Base-by-base conservation (phyloP, 2,888 invertebrate species). In the Dryomyza anilis region DNA sequence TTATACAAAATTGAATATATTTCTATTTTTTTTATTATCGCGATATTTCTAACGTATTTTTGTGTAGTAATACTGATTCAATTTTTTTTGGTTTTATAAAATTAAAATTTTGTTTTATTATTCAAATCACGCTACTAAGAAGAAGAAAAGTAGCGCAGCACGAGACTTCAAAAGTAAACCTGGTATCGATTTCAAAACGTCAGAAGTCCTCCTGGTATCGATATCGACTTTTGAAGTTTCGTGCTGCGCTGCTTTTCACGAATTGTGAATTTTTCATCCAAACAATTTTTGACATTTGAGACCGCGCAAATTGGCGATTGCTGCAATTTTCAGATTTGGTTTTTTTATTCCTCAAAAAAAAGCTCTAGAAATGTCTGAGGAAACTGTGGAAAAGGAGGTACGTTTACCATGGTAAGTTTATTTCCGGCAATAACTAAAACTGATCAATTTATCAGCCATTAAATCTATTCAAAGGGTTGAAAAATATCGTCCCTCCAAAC, bases 401-500 rank as follows among this genome's bases (percentile, higher is more conserved):
- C 75, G 78, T 3, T 72, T 79, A 73, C 79, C 79, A 59, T 79
- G 76, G 76, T 76, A 71, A 70, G 59, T 66, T 23, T 23, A 25
- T 21, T n/a, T 30, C 43, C 48, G 39, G 1, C 23, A 36, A 53
- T 25, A 21, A 30, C 5, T 57, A 53, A 46, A 30, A 62, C 3
- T 39, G 21, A 10, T 14, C 43, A 19, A 43, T 25, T 23, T 0
- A 27, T n/a, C 16, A 23, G 12, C 10, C n/a, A 3, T 3, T 7
- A 14, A 50, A 39, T 7, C 4, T 10, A 4, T 27, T 2, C 8
- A 33, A 27, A 71, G 98, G 98, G 97, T 99, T 27, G 99, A 99
- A 85, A 99, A 99, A 83, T 99, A 99, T 84, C 90, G 99, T 23
- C 99, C 99, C 6, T 89, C 88, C 53, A 91, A 89, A 66, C 85